Conservation (phyloP, 2,797 vertebrate species). For the Acipenser ruthenus region DNA sequence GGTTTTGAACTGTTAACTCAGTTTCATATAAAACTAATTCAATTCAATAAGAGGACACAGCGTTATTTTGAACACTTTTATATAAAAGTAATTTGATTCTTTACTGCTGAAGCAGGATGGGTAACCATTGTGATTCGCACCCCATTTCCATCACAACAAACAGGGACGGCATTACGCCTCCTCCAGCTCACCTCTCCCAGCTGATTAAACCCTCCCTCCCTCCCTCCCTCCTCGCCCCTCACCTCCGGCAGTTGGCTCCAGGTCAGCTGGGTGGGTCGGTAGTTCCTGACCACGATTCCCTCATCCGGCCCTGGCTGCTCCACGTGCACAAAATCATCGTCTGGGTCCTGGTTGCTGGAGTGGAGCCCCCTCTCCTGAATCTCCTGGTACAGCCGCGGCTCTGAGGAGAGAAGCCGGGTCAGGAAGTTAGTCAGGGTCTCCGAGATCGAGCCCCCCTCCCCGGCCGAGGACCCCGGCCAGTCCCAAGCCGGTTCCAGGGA, state of each 20-base stretch:
- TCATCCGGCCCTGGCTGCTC: constrained; percentile 43
- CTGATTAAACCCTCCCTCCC: too few species aligned
- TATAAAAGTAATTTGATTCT: too few species aligned
- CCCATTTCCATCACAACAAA: too few species aligned
- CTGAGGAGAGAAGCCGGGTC: constrained; percentile 41
- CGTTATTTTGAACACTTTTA: too few species aligned
- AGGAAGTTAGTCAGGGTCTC: neutral
- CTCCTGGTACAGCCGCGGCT: constrained; percentile 87
- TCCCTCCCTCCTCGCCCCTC: neutral
- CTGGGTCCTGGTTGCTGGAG: constrained; percentile 62
- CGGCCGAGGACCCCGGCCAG: neutral
- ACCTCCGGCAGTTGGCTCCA: constrained; percentile 95
- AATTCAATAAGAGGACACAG: too few species aligned
- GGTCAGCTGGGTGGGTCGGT: constrained; percentile 70
- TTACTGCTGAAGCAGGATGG: too few species aligned
- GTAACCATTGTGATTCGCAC: too few species aligned
- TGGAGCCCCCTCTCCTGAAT: constrained; percentile 84
- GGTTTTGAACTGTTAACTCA: too few species aligned
- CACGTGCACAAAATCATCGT: constrained; percentile 55
- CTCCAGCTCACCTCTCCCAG: too few species aligned
- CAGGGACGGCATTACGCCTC: too few species aligned
- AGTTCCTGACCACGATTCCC: constrained; percentile 78
- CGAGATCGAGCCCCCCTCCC: neutral
- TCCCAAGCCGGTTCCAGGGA: neutral
- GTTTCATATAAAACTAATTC: too few species aligned